Evolutionary conservation across 2,113 vertebrate species (phyloP), one percentile per base, ranked within the genome.

Genomic region (Leucopsar rothschildi): DNA sequence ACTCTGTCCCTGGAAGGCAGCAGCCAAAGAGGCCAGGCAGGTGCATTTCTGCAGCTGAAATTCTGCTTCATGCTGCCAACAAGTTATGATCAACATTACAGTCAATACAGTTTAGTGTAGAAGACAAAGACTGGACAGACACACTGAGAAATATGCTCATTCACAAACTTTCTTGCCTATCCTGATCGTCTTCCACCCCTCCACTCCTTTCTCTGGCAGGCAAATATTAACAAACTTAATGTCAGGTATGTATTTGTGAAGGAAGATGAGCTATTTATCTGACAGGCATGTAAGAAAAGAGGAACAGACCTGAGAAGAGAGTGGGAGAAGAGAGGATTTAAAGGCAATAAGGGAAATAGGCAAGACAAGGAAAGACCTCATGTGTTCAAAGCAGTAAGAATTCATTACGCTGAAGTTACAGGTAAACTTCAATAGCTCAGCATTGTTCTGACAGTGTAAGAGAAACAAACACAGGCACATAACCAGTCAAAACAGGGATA

Each of bases 31-130:
- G 42, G 75, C 40, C 79, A 63, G 42, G 55, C 47, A 69, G 65
- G 61, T 61, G 35, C 16, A 33, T 13, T 72, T 69, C 70, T 72
- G 47, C 56, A 85, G 73, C 47, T 73, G 39, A 94, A 95, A 66
- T 2, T 14, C 39, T 2, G 10, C 56, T 82, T 45, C 0, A 0
- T 50, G 69, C 59, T 82, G 47, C 81, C 75, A 66, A 11, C 42
- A 64, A 66, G 27, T 45, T 63, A 37, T 16, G 27, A 65, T 12
- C 66, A 72, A 50, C 39, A 47, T 42, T 23, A 45, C 29, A 70
- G 66, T 13, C 31, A 24, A 12, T 7, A 25, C 23, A 77, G 33
- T 39, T 66, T 28, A 40, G 40, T n/a, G 5, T 69, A 37, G 50
- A 90, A 88, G 84, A 82, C 16, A 72, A 50, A 79, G 77, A 45